Evolutionary conservation across 2,888 invertebrate genomes (phyloP), one percentile per base, ranked within the genome.

Genomic region (Tromatobia lineatoria): DNA sequence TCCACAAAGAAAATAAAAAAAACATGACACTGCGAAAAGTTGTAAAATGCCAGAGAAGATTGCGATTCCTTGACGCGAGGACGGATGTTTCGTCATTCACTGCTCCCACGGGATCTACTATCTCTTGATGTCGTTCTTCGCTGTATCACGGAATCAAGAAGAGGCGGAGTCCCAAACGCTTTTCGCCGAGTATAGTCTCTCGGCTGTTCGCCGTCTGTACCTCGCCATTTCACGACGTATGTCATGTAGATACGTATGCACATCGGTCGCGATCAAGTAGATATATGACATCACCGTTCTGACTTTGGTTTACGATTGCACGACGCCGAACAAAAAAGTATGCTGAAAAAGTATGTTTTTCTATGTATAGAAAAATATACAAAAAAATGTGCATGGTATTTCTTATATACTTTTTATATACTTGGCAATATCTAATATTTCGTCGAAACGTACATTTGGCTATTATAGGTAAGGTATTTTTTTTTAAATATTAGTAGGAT

Each of bases 111-210:
- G 13, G 20, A 8, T 52, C n/a, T 75, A 45, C 71, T 59, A 29
- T 50, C 59, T 79, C 52, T 61, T 18, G 54, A 66, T 79, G 71
- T 79, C 64, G 75, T 45, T 70, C 64, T 70, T 64, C 54, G 57
- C 50, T 83, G 73, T 83, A 80, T 80, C 83, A 52, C 67, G 83
- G 73, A 77, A 83, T 80, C 76, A 73, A 83, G 80, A 83, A 83
- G 73, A 83, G 83, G 83, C 83, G 83, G 83, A 80, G 80, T 77
- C 76, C 71, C 54, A n/a, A 64, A 54, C 61, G 57, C 79, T 47
- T 80, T 83, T 80, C 71, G 61, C 59, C 83, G 59, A 79, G 50
- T 61, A 64, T 38, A 71, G 50, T 74, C 61, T 15, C 59, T 57
- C 42, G 71, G 45, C 47, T 67, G 77, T 52, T 80, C 67, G 47